phyloP scores from a whole-genome alignment of 2,113 vertebrate genomes.

The Silurus meridionalis region DNA sequence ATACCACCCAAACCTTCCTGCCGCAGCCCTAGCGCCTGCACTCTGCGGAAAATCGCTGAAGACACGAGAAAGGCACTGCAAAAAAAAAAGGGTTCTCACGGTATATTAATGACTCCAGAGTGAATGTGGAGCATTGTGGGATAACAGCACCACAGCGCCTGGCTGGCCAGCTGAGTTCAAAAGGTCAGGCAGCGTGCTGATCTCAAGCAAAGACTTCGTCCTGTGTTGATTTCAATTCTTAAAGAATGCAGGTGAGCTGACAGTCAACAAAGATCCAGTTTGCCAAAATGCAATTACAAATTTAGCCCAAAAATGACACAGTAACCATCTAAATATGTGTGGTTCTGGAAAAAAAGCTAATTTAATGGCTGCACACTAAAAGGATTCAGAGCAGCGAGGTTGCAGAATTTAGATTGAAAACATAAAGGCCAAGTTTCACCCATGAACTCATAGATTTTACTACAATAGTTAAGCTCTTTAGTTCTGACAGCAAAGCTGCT shows the following conservation, averaged over 20 bases:
- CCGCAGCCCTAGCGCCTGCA: slow-evolving; percentile 47
- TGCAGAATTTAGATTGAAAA: slow-evolving; percentile 55
- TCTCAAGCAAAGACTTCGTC: neutral
- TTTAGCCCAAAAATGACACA: slow-evolving; percentile 53
- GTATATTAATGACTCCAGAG: slow-evolving; percentile 60
- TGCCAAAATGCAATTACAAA: slow-evolving; percentile 45
- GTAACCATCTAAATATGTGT: slow-evolving; percentile 67
- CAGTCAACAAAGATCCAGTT: slow-evolving; percentile 16
- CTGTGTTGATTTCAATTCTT: neutral
- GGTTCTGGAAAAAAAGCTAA: slow-evolving; percentile 66
- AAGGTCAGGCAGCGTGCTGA: slow-evolving; percentile 41
- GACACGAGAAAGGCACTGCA: slow-evolving; percentile 63
- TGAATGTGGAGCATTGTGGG: slow-evolving; percentile 52
- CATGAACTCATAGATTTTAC: slow-evolving; percentile 56
- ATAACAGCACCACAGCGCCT: slow-evolving; percentile 39
- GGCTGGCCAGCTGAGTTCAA: slow-evolving; percentile 55
- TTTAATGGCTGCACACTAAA: slow-evolving; percentile 69
- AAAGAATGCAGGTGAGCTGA: slow-evolving; percentile 37
- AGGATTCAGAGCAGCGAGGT: slow-evolving; percentile 66
- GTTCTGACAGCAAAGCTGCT: neutral
- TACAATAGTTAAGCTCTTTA: neutral
- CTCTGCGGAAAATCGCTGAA: slow-evolving; percentile 66
- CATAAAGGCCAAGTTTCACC: slow-evolving; percentile 53
- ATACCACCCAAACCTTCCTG: slow-evolving; percentile 55
- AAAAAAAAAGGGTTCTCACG: slow-evolving; percentile 64